Evolutionary conservation across 2,888 invertebrate species (phyloP).

Genomic region (Polyommatus icarus): DNA sequence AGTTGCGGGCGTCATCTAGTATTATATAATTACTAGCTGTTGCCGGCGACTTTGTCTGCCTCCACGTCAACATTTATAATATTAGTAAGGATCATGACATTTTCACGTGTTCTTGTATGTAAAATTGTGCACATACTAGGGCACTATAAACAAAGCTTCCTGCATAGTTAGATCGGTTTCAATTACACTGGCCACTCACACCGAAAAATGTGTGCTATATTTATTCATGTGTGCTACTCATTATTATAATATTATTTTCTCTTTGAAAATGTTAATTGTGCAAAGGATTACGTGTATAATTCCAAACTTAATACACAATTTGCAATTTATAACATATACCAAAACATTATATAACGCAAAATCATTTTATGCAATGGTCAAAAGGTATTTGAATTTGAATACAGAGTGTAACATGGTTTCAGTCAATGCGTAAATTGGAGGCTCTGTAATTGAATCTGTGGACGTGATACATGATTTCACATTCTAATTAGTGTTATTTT

Average conservation of each 20-base stretch:
- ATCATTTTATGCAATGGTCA: not conserved
- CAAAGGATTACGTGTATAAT: not conserved
- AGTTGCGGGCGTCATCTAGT: no score
- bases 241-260: not conserved
- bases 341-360: not conserved
- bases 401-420: not conserved
- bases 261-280: not conserved
- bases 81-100: no score
- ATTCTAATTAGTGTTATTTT: not conserved
- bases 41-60: no score
- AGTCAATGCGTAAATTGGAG: not conserved
- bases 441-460: not conserved
- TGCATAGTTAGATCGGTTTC: no score
- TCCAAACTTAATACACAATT: not conserved
- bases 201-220: no score
- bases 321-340: not conserved
- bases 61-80: no score
- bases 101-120: no score
- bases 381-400: not conserved
- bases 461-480: slow-evolving; percentile 1
- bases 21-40: no score
- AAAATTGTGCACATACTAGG: no score
- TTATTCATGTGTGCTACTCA: no score
- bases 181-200: no score
- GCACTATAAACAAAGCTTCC: no score